Conservation (phyloP, 2,888 invertebrate genomes). For the Bursaphelenchus okinawaensis region DNA sequence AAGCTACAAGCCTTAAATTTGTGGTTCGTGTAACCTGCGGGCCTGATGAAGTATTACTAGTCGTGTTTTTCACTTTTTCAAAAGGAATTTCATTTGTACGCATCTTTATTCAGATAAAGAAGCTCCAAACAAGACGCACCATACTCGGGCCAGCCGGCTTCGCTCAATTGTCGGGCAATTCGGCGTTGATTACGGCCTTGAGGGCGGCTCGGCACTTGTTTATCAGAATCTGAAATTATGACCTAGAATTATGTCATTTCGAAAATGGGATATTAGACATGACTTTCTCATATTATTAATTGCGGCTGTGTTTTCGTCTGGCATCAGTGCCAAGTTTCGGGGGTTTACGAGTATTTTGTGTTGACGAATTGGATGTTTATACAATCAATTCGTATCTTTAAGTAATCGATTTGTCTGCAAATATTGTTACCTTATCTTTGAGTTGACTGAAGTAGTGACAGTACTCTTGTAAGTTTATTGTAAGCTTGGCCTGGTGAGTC, state of each 20-base stretch:
- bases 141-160: background rate
- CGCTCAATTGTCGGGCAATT: background rate
- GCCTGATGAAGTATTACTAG: background rate
- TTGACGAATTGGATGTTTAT: no score
- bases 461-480: constrained; percentile 3
- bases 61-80: background rate
- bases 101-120: background rate
- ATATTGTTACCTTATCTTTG: background rate
- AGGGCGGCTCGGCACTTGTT: constrained; percentile 5
- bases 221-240: constrained; percentile 12
- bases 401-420: no score
- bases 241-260: background rate
- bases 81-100: background rate
- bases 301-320: no score
- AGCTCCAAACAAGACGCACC: background rate
- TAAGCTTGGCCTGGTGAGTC: background rate
- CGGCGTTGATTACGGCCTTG: constrained; percentile 5
- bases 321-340: no score
- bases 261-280: background rate
- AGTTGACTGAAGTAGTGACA: constrained; percentile 5
- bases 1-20: background rate
- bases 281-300: no score
- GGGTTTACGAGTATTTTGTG: no score
- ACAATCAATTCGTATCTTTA: no score
- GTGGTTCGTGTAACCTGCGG: background rate